A percentile compares a stretch with the other conserved stretches of the same genome.
These are phyloP conservation scores for Oxyteleia sp. DNA, from an alignment of 2,888 invertebrate genomes.

Conservation along the genomic window DNA sequence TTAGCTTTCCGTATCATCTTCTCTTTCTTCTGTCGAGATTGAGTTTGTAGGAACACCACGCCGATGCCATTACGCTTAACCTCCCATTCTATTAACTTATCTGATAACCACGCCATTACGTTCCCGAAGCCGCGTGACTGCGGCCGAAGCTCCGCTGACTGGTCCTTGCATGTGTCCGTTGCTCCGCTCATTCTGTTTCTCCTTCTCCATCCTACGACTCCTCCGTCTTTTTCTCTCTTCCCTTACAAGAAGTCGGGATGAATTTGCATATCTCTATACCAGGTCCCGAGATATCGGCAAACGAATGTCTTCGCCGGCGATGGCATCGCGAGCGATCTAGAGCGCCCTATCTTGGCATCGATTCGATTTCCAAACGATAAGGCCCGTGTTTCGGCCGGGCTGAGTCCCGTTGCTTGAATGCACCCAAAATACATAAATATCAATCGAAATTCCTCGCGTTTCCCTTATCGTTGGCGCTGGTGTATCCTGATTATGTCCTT, in stretches of 20 bases:
- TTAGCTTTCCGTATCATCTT: slow-evolving; percentile 51
- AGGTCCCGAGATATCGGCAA: slow-evolving; percentile 78
- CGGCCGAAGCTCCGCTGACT: slow-evolving; percentile 81
- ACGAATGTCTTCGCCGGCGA: slow-evolving; percentile 79
- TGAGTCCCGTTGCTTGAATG: slow-evolving; percentile 55
- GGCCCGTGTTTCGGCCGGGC: slow-evolving; percentile 58
- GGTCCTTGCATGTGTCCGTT: slow-evolving; percentile 78
- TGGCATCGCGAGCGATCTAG: slow-evolving; percentile 73
- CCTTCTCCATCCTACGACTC: slow-evolving; percentile 33
- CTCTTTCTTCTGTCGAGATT: slow-evolving; percentile 71
- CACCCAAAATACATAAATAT: slow-evolving; percentile 64
- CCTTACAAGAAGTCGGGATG: slow-evolving; percentile 48
- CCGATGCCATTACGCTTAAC: too few relatives aligned
- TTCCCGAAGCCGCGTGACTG: too few relatives aligned
- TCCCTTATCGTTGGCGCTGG: slow-evolving; percentile 49
- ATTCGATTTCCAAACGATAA: slow-evolving; percentile 74
- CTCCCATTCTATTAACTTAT: too few relatives aligned
- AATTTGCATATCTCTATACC: slow-evolving; percentile 81
- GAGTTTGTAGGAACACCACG: slow-evolving; percentile 79
- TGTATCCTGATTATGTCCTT: slow-evolving; percentile 68
- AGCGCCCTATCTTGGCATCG: slow-evolving; percentile 78
- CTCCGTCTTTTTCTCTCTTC: slow-evolving; percentile 48
- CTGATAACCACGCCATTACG: too few relatives aligned
- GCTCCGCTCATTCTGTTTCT: slow-evolving; percentile 55
- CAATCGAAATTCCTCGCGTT: slow-evolving; percentile 58